A percentile compares a stretch with the other conserved stretches of the same genome.
These are phyloP conservation scores for silkworm (Bombyx mori) DNA, from an alignment of 1,140 invertebrate genomes.

Conservation along the genomic window DNA sequence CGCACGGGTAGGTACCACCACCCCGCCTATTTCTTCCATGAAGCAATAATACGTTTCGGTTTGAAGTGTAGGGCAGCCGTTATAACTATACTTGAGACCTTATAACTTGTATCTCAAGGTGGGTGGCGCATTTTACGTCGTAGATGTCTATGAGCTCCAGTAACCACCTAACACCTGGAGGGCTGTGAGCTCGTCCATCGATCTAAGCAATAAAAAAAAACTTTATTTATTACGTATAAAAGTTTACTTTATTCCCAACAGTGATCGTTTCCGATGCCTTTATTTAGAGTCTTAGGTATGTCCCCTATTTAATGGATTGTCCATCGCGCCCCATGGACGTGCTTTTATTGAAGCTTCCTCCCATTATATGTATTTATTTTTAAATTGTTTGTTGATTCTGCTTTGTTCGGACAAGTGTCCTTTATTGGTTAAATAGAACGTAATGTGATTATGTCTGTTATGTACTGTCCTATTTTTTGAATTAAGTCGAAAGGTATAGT, in stretches of 20 bases:
- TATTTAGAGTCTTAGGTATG: slow-evolving; percentile 17
- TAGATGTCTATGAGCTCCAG: not conserved
- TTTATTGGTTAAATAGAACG: slow-evolving; percentile 21
- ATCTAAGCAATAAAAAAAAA: not conserved
- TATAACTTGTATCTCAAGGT: no score
- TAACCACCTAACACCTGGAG: not conserved
- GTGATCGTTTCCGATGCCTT: not conserved
- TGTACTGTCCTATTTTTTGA: no score
- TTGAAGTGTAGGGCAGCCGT: no score
- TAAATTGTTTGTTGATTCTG: slow-evolving; percentile 41
- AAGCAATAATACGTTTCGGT: no score
- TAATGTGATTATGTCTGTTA: no score
- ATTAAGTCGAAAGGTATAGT: no score
- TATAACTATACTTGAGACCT: no score
- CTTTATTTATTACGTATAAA: no score
- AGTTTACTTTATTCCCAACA: not conserved
- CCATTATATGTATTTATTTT: slow-evolving; percentile 52
- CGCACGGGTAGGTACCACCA: no score
- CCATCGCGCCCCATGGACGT: slow-evolving; percentile 46
- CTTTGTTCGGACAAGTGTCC: slow-evolving; percentile 29
- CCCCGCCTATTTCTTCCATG: no score
- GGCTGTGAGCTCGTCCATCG: no score
- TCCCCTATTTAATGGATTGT: slow-evolving; percentile 51
- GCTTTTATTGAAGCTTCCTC: slow-evolving; percentile 61
- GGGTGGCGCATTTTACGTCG: no score